These are phyloP conservation scores for Rhynchomys soricoides DNA, from an alignment of 2,113 vertebrate species.

Conservation along the genomic window DNA sequence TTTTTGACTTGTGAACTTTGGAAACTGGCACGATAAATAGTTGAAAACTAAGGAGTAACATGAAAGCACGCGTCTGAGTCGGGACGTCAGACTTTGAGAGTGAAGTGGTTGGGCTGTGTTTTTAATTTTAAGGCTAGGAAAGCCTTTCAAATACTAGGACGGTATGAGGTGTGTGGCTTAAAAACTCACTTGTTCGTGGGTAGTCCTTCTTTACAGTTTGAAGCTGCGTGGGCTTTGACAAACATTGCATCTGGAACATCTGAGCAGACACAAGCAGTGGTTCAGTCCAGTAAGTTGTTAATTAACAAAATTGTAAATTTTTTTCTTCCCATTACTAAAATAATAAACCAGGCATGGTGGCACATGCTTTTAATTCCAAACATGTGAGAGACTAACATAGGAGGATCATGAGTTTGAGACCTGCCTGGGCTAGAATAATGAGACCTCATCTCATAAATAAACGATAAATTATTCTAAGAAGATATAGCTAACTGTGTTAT, in stretches of 20 bases:
- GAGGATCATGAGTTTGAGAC: neutral
- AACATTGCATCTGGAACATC: slow-evolving; percentile 99
- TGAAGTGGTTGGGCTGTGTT: neutral
- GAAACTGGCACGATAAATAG: neutral
- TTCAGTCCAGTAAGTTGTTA: slow-evolving; percentile 95
- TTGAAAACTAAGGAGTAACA: slow-evolving; percentile 34
- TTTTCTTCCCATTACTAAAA: slow-evolving; percentile 2
- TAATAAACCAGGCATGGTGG: neutral
- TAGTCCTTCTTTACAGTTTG: slow-evolving; percentile 99
- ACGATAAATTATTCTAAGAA: neutral
- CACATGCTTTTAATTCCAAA: neutral
- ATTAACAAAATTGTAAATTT: neutral
- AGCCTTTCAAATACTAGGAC: slow-evolving; percentile 10
- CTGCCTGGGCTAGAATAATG: neutral
- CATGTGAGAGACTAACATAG: neutral
- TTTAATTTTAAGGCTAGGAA: slow-evolving; percentile 7
- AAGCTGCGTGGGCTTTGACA: slow-evolving; percentile 99
- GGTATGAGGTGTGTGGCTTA: neutral
- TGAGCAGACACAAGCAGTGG: slow-evolving; percentile 99
- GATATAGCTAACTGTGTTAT: neutral
- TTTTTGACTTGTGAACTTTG: slow-evolving; percentile 50
- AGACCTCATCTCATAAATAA: neutral
- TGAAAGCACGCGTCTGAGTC: neutral
- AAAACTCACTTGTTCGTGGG: slow-evolving; percentile 53
- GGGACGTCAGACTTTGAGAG: slow-evolving; percentile 18